These are phyloP conservation scores for Chrysopilus asiliformis DNA, from an alignment of 2,888 invertebrate genomes.

Conservation along the genomic window DNA sequence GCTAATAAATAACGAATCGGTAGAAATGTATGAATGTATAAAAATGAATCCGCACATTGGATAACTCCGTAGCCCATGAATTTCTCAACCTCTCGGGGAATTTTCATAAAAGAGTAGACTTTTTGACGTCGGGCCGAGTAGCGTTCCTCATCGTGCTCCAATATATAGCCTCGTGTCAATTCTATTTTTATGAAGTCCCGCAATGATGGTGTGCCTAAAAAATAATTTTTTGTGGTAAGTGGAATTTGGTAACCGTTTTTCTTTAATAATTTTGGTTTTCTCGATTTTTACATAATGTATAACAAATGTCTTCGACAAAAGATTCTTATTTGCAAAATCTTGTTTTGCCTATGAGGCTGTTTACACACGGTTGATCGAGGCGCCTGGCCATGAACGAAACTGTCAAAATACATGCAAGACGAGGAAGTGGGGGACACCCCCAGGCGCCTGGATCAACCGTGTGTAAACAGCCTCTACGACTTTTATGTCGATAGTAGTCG, in stretches of 20 bases:
- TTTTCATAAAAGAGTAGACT: constrained; percentile 93
- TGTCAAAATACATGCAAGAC: too few relatives aligned
- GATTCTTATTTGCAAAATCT: too few relatives aligned
- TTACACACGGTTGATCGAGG: too few relatives aligned
- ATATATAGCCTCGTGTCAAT: constrained; percentile 78
- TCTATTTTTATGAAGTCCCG: constrained; percentile 71
- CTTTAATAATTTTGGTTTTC: too few relatives aligned
- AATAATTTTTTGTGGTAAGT: background rate
- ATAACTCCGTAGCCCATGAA: constrained; percentile 90
- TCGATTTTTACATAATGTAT: background rate
- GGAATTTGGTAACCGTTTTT: constrained; percentile 1
- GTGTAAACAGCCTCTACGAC: too few relatives aligned
- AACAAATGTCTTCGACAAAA: background rate
- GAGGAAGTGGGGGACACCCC: too few relatives aligned
- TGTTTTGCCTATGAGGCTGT: too few relatives aligned
- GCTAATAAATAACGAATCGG: constrained; percentile 85
- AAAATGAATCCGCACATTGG: constrained; percentile 93
- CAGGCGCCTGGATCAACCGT: too few relatives aligned
- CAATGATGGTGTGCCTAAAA: constrained; percentile 23
- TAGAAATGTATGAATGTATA: constrained; percentile 94
- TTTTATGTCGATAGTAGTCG: too few relatives aligned
- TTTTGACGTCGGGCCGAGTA: constrained; percentile 89
- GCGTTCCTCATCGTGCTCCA: constrained; percentile 90
- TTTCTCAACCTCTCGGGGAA: constrained; percentile 82
- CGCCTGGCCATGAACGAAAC: too few relatives aligned